Evolutionary conservation across 2,113 vertebrate species (phyloP), one percentile per base, ranked within the genome.

Genomic region (Chaetura pelagica): DNA sequence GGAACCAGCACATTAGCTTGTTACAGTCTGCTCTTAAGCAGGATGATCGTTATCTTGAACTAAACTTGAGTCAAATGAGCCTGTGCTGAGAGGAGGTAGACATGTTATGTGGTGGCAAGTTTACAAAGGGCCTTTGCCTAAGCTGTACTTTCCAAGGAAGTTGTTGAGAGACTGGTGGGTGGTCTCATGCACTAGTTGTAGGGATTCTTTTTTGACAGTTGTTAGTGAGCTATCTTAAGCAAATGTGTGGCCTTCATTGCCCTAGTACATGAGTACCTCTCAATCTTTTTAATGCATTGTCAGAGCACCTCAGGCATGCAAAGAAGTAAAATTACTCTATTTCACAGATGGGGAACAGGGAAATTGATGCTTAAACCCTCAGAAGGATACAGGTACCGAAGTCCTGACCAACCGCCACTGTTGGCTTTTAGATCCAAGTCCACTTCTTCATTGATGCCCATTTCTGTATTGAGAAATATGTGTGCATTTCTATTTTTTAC

Each of bases 271-370:
- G 82, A 95, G 68, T 80, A 94, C 90, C 93, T 97, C 83, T 94
- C 92, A 95, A 93, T 97, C 94, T 97, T 97, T 96, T 96, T 94
- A 94, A 96, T 93, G 90, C 76, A 86, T 94, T 96, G 93, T 94
- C 94, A 96, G 93, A 93, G 57, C 68, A 93, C 85, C 72, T 96
- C 93, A 96, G 94, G 92, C 76, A 1, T 95, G 92, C 75, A 84
- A 80, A 82, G 72, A 93, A 84, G 90, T 94, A 93, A 90, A 91
- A 96, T 97, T 96, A 95, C 82, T 92, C 92, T 94, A 84, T 97
- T 96, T 96, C 95, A 95, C 93, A 95, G 93, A 88, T 94, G 79
- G 90, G 79, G 73, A 96, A 81, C 85, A 94, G 85, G 62, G 83
- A 96, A 93, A 97, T 95, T 95, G 93, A 95, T 94, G 79, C 72